Percentiles rank a stretch among this genome's conserved stretches.
Conservation (phyloP, 2,888 invertebrate genomes). For the Cistogaster globosa region DNA sequence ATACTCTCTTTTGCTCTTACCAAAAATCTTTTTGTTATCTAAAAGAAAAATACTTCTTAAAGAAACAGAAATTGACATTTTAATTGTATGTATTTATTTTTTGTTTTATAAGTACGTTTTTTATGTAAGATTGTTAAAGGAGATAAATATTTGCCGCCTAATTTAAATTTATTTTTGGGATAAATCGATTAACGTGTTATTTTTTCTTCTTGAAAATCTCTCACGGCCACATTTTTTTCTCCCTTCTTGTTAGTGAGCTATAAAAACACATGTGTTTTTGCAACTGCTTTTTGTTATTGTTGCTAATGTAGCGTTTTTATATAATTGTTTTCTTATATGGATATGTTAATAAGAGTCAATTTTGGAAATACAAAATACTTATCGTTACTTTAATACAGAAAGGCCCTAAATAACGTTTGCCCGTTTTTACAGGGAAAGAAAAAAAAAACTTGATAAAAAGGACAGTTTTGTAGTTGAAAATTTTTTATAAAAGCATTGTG, state of each 20-base stretch:
- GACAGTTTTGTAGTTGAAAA: too few species aligned
- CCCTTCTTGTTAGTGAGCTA: constrained; percentile 35
- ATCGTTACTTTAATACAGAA: too few species aligned
- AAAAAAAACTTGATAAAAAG: too few species aligned
- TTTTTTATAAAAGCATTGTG: too few species aligned
- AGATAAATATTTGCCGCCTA: constrained; percentile 32
- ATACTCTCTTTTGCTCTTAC: not conserved
- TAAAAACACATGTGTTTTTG: constrained; percentile 55
- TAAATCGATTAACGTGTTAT: constrained; percentile 60
- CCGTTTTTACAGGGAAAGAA: too few species aligned
- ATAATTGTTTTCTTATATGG: not conserved
- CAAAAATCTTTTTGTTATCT: not conserved
- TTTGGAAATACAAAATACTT: too few species aligned
- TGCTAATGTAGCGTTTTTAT: constrained; percentile 53
- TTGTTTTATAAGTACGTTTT: not conserved
- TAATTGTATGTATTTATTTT: not conserved
- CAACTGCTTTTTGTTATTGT: constrained; percentile 48
- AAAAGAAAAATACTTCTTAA: not conserved
- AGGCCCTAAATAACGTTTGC: too few species aligned
- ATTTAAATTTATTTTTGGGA: constrained; percentile 51
- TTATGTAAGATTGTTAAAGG: not conserved
- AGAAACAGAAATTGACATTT: not conserved
- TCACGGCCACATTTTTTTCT: constrained; percentile 26
- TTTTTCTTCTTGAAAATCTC: constrained; percentile 27
- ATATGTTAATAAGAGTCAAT: too few species aligned